Percentiles rank a stretch among this genome's conserved stretches.
Evolutionary conservation across 2,797 vertebrate species (phyloP).

Genomic region (Melanotaenia trifasciata): DNA sequence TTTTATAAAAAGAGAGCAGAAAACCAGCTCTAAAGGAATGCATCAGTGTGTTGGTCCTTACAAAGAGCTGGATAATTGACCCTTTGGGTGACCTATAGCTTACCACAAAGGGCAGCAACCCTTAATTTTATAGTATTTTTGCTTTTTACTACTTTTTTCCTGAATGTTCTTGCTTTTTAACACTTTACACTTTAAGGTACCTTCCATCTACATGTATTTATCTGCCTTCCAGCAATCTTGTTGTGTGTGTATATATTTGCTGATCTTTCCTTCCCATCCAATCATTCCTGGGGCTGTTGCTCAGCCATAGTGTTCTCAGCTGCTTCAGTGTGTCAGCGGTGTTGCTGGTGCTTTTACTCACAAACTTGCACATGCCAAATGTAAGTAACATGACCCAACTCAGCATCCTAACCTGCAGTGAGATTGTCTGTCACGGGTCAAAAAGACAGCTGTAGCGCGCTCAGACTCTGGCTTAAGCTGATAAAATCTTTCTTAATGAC

Average conservation of each 20-base stretch:
- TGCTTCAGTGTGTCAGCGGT: constrained; percentile 70
- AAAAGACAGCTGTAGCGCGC: constrained; percentile 68
- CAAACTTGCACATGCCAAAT: constrained; percentile 67
- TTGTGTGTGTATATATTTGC: constrained; percentile 13
- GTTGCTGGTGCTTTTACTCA: constrained; percentile 49
- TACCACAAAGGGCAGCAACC: constrained; percentile 25
- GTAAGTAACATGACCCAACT: constrained; percentile 77
- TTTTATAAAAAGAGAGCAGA: constrained; percentile 42
- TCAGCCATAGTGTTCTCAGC: constrained; percentile 74
- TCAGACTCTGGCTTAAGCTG: constrained; percentile 55
- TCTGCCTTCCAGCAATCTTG: constrained; percentile 20
- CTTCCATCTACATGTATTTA: background rate
- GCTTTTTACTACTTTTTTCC: background rate
- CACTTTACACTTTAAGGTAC: background rate
- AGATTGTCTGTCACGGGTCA: constrained; percentile 68
- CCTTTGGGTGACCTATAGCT: constrained; percentile 52
- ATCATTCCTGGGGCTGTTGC: constrained; percentile 40
- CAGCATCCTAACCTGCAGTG: constrained; percentile 75
- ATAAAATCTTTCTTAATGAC: constrained; percentile 62
- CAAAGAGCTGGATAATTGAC: constrained; percentile 70
- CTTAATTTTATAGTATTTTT: constrained; percentile 10
- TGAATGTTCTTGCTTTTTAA: background rate
- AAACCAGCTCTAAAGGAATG: constrained; percentile 65
- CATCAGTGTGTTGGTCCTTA: constrained; percentile 66
- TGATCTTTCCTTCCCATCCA: constrained; percentile 49